Conservation (phyloP, 2,113 vertebrate genomes). For the Blennius ocellaris region DNA sequence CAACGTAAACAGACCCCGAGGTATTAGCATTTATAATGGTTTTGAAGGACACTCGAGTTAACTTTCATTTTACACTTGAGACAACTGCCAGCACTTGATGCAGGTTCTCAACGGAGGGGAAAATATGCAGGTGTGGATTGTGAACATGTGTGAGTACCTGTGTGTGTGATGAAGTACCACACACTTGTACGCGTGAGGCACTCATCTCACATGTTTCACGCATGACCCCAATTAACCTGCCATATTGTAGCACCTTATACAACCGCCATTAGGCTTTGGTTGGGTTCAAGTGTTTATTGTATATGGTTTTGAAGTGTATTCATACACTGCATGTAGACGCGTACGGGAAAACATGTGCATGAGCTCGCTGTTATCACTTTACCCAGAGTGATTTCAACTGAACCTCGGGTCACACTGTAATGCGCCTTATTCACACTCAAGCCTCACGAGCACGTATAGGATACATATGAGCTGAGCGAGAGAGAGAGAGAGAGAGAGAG, state of each 20-base stretch:
- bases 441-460: slow-evolving; percentile 12
- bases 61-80: slow-evolving; percentile 38
- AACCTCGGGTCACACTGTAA: slow-evolving; percentile 19
- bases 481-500: not conserved
- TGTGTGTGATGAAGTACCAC: slow-evolving; percentile 1
- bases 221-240: slow-evolving; percentile 46
- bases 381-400: slow-evolving; percentile 19
- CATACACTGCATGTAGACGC: not conserved
- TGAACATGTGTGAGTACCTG: not conserved
- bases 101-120: slow-evolving; percentile 21
- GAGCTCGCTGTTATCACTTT: slow-evolving; percentile 3
- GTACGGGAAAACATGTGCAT: slow-evolving; percentile 5
- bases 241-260: slow-evolving; percentile 28
- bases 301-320: slow-evolving; percentile 9
- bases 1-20: not conserved
- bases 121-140: not conserved
- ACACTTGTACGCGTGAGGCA: slow-evolving; percentile 35
- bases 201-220: slow-evolving; percentile 34
- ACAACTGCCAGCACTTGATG: slow-evolving; percentile 26
- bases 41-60: slow-evolving; percentile 26
- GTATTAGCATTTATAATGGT: slow-evolving; percentile 30
- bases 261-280: slow-evolving; percentile 29
- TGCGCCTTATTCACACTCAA: slow-evolving; percentile 7
- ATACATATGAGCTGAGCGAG: slow-evolving; percentile 21
- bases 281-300: slow-evolving; percentile 47